A percentile compares a stretch with the other conserved stretches of the same genome.
Evolutionary conservation across 2,797 vertebrate species (phyloP).

Genomic region (Sebastes taczanowskii): DNA sequence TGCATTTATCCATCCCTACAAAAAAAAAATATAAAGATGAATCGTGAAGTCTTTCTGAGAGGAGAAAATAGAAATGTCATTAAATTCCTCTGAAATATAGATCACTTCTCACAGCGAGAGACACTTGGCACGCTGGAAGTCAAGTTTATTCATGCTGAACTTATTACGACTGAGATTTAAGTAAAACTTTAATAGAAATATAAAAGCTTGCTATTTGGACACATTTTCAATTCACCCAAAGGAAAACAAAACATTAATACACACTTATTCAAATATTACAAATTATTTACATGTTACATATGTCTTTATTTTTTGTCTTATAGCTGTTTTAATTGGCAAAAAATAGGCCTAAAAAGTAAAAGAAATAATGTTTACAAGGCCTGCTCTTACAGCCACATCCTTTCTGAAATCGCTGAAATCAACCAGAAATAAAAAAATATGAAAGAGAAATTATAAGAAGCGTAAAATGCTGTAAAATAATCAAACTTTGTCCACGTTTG

Average conservation of each 20-base stretch:
- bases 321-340: background rate
- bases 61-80: conserved; percentile 71
- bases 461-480: conserved; percentile 40
- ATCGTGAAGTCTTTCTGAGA: conserved; percentile 46
- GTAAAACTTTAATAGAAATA: background rate
- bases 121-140: conserved; percentile 47
- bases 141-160: conserved; percentile 34
- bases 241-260: background rate
- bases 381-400: background rate
- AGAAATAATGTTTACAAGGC: background rate
- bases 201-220: background rate
- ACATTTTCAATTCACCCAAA: background rate
- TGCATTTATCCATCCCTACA: conserved; percentile 69
- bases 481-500: conserved; percentile 45
- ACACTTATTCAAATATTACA: background rate
- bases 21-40: conserved; percentile 44
- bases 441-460: conserved; percentile 23
- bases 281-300: background rate
- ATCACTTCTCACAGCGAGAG: conserved; percentile 63
- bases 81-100: conserved; percentile 71
- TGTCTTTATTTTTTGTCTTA: background rate
- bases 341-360: background rate
- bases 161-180: background rate
- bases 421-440: background rate
- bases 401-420: background rate